phyloP scores from a whole-genome alignment of 2,797 vertebrate species.

The Craterocephalus amniculus region DNA sequence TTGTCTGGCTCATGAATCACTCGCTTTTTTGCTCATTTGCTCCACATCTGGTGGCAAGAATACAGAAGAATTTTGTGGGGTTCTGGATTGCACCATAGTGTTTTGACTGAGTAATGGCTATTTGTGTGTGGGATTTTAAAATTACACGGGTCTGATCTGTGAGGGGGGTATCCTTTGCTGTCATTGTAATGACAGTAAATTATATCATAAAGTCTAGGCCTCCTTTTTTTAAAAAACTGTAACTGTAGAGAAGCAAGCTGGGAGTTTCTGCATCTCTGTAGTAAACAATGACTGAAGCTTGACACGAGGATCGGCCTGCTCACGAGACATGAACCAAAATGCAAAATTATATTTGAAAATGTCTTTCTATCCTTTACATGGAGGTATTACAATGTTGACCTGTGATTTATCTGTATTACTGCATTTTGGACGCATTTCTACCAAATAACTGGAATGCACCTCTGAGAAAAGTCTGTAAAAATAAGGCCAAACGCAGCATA shows the following conservation, averaged over 20 bases:
- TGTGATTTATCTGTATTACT: too few relatives aligned
- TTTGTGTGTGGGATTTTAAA: constrained; percentile 61
- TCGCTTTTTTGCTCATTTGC: constrained; percentile 54
- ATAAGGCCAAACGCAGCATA: too few relatives aligned
- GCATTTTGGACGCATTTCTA: too few relatives aligned
- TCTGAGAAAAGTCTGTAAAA: too few relatives aligned
- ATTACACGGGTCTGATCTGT: constrained; percentile 36
- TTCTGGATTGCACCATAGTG: constrained; percentile 49
- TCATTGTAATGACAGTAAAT: constrained; percentile 26
- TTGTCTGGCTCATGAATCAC: constrained; percentile 56
- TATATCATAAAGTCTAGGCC: neutral
- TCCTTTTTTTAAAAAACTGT: neutral
- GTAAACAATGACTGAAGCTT: too few relatives aligned
- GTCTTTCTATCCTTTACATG: too few relatives aligned
- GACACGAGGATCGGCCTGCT: too few relatives aligned
- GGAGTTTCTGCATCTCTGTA: neutral
- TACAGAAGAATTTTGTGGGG: constrained; percentile 28
- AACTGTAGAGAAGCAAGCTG: neutral
- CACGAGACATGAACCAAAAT: too few relatives aligned
- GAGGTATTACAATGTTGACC: too few relatives aligned
- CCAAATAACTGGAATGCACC: too few relatives aligned
- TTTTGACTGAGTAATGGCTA: constrained; percentile 42
- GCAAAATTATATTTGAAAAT: too few relatives aligned
- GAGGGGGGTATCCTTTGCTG: constrained; percentile 15
- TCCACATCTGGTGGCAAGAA: constrained; percentile 68